A percentile compares a stretch with the other conserved stretches of the same genome.
Evolutionary conservation across 2,888 invertebrate species (phyloP).

Genomic region (Amblyjoppa proteus): DNA sequence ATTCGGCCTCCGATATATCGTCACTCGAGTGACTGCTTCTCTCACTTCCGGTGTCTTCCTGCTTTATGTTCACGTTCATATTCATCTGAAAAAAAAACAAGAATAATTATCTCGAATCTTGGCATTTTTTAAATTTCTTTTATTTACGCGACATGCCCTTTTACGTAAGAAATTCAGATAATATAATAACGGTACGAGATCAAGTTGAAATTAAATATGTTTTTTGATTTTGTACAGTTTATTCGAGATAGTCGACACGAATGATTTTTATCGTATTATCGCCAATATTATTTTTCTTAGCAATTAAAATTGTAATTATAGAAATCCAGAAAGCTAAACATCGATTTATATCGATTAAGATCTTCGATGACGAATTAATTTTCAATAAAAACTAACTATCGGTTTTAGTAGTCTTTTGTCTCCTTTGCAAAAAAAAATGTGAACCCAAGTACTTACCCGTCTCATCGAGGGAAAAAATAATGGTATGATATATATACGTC

Average conservation of each 20-base stretch:
- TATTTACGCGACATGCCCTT: neutral
- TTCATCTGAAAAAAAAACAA: slow-evolving; percentile 54
- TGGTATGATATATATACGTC: too few species aligned
- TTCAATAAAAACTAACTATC: neutral
- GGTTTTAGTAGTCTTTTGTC: too few species aligned
- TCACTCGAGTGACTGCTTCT: slow-evolving; percentile 75
- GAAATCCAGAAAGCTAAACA: neutral
- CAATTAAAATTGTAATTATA: neutral
- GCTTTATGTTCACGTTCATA: slow-evolving; percentile 78
- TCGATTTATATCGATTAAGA: neutral
- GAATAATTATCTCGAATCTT: neutral
- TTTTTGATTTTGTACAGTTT: too few species aligned
- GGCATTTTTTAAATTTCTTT: neutral
- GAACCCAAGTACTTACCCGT: too few species aligned
- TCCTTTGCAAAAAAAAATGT: too few species aligned
- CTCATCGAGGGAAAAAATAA: too few species aligned
- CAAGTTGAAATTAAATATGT: too few species aligned
- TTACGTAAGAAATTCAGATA: neutral
- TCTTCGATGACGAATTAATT: neutral
- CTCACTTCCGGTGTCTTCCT: slow-evolving; percentile 78
- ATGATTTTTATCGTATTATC: too few species aligned
- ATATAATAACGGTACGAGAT: too few species aligned
- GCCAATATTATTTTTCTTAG: neutral
- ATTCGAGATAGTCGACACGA: too few species aligned
- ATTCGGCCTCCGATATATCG: slow-evolving; percentile 82